Evolutionary conservation across 2,888 invertebrate species (phyloP), one percentile per base, ranked within the genome.

Genomic region (Pomacea canaliculata): DNA sequence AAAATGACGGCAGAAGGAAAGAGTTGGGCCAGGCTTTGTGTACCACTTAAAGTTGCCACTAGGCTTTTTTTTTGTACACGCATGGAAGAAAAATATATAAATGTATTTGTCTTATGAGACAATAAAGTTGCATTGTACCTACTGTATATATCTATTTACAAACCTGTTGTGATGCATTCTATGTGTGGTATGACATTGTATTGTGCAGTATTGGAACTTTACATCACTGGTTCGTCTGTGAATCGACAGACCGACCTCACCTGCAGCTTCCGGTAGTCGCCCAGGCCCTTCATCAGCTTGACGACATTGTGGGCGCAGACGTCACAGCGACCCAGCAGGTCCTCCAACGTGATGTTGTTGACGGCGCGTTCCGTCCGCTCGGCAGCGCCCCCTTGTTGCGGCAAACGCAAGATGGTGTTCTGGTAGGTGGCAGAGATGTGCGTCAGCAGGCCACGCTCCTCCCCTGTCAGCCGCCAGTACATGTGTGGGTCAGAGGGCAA

Each of bases 201-300:
- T 37, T 37, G 37, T 37, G 5, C 37, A 37, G 37, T 37, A 37
- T 37, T 37, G 37, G 37, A 37, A 37, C 37, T 37, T 37, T 46
- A 48, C 46, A 37, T 9, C 23, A 8, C n/a, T n/a, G 19, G 65
- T n/a, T n/a, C 16, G 23, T 63, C 37, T 8, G 7, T 27, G 13
- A n/a, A 19, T 23, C 16, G 5, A 48, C 18, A 37, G 46, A n/a
- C 46, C 10, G 46, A 69, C 23, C 82, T 71, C 19, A 97, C 92
- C 88, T 96, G 96, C 94, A 98, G 95, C 87, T 95, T 95, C 89
- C 96, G 95, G 91, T 99, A 99, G 4, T 96, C 96, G 87, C 89
- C 90, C 70, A 94, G 90, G 80, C 92, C 91, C 83, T 93, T 93
- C n/a, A 93, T 92, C 91, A 93, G 93, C 85, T 92, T 92, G 77